phyloP scores from a whole-genome alignment of 1,140 invertebrate genomes.

The Dinoponera quadriceps region DNA sequence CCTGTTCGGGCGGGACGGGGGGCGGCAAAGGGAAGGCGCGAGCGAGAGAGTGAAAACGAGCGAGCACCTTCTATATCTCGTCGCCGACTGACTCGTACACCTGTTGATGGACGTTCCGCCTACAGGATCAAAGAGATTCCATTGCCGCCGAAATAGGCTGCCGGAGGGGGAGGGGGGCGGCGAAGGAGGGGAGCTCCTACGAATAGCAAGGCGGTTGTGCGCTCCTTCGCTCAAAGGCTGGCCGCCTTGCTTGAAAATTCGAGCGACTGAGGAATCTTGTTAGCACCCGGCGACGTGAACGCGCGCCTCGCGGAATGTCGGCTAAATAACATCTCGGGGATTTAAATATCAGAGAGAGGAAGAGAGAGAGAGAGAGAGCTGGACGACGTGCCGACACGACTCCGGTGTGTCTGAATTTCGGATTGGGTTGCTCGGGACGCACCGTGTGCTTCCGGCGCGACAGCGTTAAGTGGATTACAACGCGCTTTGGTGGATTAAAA shows the following conservation, averaged over 20 bases:
- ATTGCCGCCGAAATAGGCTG: slow-evolving; percentile 53
- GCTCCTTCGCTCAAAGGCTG: slow-evolving; percentile 42
- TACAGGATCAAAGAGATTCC: slow-evolving; percentile 77
- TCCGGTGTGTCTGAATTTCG: slow-evolving; percentile 48
- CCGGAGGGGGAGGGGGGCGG: background rate
- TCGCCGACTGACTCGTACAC: slow-evolving; percentile 74
- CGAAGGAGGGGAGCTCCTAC: slow-evolving; percentile 1
- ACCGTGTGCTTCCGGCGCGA: slow-evolving; percentile 2
- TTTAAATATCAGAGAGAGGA: slow-evolving; percentile 63
- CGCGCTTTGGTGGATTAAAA: slow-evolving; percentile 30
- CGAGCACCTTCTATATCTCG: slow-evolving; percentile 39
- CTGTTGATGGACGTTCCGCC: slow-evolving; percentile 79
- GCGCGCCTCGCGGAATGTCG: slow-evolving; percentile 16
- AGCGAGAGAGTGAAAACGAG: background rate
- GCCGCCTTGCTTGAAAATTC: slow-evolving; percentile 61
- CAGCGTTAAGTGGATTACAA: slow-evolving; percentile 43
- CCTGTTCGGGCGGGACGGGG: slow-evolving; percentile 63
- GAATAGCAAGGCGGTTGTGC: slow-evolving; percentile 24
- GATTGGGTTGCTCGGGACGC: slow-evolving; percentile 22
- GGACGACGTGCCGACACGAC: background rate
- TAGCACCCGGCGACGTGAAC: slow-evolving; percentile 25
- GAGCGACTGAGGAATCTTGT: slow-evolving; percentile 59
- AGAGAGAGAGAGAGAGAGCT: no score
- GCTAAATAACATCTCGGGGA: slow-evolving; percentile 34
- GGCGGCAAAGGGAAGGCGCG: background rate